Evolutionary conservation across 1,140 invertebrate genomes (phyloP).

Genomic region (Bacillus rossius): DNA sequence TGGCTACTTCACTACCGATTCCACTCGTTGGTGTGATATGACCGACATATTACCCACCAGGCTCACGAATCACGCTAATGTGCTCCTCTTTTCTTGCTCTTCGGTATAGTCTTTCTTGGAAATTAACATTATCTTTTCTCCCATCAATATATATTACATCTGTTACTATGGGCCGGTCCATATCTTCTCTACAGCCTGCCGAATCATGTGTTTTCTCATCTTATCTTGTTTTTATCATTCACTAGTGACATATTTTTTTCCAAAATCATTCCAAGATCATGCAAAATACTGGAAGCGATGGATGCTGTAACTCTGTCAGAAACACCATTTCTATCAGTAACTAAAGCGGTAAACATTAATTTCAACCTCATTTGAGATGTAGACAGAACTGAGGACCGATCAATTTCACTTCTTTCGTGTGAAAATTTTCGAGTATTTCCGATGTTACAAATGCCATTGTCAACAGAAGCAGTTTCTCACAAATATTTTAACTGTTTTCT

Average conservation of each 20-base stretch:
- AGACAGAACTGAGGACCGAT: not conserved
- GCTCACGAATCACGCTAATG: constrained; percentile 15
- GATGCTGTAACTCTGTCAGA: constrained; percentile 18
- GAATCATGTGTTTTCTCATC: not conserved
- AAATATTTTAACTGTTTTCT: no score
- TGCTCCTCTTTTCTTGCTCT: not conserved
- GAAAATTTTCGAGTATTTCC: no score
- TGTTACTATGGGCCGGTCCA: not conserved
- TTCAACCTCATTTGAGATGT: constrained; percentile 15
- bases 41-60: constrained; percentile 12
- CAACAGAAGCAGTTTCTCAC: no score
- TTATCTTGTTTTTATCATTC: constrained; percentile 16
- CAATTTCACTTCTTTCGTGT: no score
- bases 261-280: constrained; percentile 14
- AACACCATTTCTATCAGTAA: constrained; percentile 14
- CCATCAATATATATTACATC: constrained; percentile 1
- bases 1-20: constrained; percentile 9
- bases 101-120: constrained; percentile 3
- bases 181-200: not conserved
- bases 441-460: no score
- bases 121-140: not conserved
- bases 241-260: constrained; percentile 1
- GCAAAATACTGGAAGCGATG: constrained; percentile 14
- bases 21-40: constrained; percentile 9
- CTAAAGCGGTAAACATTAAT: constrained; percentile 13